Conservation (phyloP, 30 jellyfish, hydroid and myxozoan species). For the Pseudorhiza aurosa region DNA sequence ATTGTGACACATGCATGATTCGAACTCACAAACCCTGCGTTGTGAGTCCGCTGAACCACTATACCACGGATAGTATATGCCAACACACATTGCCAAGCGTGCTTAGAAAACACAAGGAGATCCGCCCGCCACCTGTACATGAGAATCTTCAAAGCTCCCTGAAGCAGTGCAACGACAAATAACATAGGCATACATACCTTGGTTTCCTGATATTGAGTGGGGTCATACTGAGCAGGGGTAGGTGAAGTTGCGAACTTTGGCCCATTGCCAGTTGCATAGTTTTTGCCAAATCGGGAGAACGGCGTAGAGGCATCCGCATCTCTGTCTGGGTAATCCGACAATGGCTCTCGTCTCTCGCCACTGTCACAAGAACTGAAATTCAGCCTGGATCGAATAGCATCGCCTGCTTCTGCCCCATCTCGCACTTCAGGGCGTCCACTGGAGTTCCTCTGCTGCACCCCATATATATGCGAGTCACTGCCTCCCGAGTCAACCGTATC, state of each 20-base stretch:
- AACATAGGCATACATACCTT: constrained; percentile 39
- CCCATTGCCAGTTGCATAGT: constrained; percentile 3
- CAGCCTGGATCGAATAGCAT: constrained; percentile 19
- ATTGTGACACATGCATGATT: too few relatives aligned
- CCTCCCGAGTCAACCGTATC: constrained; percentile 45
- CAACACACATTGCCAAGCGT: too few relatives aligned
- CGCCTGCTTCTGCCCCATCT: constrained; percentile 74
- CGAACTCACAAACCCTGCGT: too few relatives aligned
- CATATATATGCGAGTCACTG: constrained; percentile 20
- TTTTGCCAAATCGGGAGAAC: constrained; percentile 12
- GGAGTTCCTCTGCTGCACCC: too few relatives aligned
- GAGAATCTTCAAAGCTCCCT: too few relatives aligned
- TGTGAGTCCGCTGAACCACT: too few relatives aligned
- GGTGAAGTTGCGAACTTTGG: not conserved
- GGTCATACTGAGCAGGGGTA: constrained; percentile 67
- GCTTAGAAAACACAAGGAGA: too few relatives aligned
- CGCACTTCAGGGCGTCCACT: constrained; percentile 73
- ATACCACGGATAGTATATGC: too few relatives aligned
- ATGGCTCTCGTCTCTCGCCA: constrained; percentile 21
- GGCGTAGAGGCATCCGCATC: not conserved
- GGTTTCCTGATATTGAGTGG: constrained; percentile 88
- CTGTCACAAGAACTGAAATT: constrained; percentile 43
- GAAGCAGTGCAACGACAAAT: too few relatives aligned
- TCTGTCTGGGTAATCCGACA: not conserved
- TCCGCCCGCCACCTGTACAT: too few relatives aligned